A percentile compares a stretch with the other conserved stretches of the same genome.
Conservation (phyloP, 1,140 invertebrate genomes). For the Drosophila quadrilineata region DNA sequence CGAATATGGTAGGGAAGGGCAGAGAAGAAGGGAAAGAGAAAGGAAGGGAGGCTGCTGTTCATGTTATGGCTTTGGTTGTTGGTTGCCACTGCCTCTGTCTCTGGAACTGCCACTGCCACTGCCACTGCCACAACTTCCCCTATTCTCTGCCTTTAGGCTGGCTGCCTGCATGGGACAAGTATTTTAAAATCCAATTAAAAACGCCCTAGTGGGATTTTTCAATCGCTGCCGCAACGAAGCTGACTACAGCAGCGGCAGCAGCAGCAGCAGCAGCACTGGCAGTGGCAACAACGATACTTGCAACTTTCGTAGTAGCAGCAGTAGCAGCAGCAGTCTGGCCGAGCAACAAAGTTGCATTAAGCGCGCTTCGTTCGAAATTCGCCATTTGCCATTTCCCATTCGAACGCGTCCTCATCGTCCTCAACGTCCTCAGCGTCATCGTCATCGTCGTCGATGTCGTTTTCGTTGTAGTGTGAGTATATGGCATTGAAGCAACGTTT, state of each 20-base stretch:
- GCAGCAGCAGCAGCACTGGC: constrained; percentile 17
- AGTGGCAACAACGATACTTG: no score
- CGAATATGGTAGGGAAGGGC: background rate
- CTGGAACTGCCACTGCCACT: background rate
- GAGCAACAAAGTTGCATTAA: constrained; percentile 78
- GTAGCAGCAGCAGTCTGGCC: constrained; percentile 20
- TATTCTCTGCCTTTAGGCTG: constrained; percentile 17
- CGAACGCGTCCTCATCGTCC: constrained; percentile 46
- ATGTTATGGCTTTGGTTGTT: constrained; percentile 41
- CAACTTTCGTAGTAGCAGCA: constrained; percentile 2
- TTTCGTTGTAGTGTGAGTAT: background rate
- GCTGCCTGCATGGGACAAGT: constrained; percentile 72
- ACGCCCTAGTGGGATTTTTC: constrained; percentile 72
- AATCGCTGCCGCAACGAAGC: constrained; percentile 49
- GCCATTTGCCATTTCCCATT: constrained; percentile 55
- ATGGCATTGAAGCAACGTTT: constrained; percentile 3
- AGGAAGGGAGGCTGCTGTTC: constrained; percentile 3
- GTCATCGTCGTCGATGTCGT: background rate
- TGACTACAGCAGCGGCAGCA: constrained; percentile 25
- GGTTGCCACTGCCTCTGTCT: constrained; percentile 19
- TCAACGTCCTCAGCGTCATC: background rate
- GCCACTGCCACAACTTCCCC: background rate
- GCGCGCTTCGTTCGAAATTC: constrained; percentile 61
- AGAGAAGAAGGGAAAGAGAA: background rate
- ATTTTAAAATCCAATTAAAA: constrained; percentile 80